Evolutionary conservation across 2,797 vertebrate genomes (phyloP), one percentile per base, ranked within the genome.

Genomic region (Euphonia xanthogaster): DNA sequence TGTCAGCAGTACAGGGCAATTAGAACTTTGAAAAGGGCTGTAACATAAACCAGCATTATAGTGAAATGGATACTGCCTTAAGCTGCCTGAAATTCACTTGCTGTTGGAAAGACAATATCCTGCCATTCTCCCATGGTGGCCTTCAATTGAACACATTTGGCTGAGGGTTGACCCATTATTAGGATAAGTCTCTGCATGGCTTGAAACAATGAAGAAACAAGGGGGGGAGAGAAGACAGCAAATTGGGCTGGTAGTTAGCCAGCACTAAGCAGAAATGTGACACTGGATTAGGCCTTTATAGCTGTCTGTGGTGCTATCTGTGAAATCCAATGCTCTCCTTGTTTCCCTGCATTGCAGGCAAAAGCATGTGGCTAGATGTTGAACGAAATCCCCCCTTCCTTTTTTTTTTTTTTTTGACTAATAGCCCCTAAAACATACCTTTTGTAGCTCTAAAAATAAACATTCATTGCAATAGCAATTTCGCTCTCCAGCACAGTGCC

Each of bases 81-180:
- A 98, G 97, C 98, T 97, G 98, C 97, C 97, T 98, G 97, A 98
- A 98, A 97, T 98, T 98, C 98, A 97, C 98, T 98, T 98, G 98
- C 97, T 98, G 94, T 97, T 98, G 97, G 98, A 98, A 98, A 98
- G 98, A 98, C 97, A 98, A 98, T 98, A 98, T 98, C 98, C 97
- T 98, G 97, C 97, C 98, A 97, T 97, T 98, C 98, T 98, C 97
- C 98, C 98, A 97, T 97, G 98, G 98, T 98, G 98, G 98, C 98
- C 98, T 98, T 97, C 97, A 97, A 97, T 94, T 97, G 97, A 98
- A 97, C 96, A 97, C 97, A 98, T 97, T 98, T 98, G 97, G 97
- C 97, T 98, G 97, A 96, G 88, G 96, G 97, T 89, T 98, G 98
- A 98, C 97, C 97, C 96, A 95, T 97, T 98, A 98, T 98, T 98